Evolutionary conservation across 2,888 invertebrate species (phyloP).

Genomic region (Lasioglossum malachurum): DNA sequence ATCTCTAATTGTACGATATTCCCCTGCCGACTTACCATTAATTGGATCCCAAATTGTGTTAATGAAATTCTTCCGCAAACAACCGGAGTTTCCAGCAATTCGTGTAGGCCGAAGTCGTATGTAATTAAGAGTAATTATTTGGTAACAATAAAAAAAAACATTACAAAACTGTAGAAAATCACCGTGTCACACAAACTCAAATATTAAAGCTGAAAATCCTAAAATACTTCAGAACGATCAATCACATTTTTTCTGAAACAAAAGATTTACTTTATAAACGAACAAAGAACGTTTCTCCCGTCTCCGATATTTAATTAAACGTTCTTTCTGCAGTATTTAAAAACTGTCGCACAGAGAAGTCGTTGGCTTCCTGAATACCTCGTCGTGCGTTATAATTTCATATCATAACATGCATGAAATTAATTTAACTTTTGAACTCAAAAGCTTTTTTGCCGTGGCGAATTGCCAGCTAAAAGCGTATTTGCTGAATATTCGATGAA

Average conservation of each 20-base stretch:
- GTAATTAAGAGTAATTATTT: background rate
- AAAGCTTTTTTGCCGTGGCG: background rate
- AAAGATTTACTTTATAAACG: background rate
- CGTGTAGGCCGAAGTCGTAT: background rate
- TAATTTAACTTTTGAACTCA: background rate
- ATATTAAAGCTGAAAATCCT: background rate
- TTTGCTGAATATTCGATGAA: background rate
- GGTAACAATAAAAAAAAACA: background rate
- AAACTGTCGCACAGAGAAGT: background rate
- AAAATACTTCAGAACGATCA: background rate
- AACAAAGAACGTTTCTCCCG: background rate
- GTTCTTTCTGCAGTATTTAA: background rate
- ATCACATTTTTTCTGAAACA: background rate
- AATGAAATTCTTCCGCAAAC: conserved; percentile 50
- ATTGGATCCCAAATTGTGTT: conserved; percentile 46
- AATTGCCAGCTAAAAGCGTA: background rate
- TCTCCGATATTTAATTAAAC: background rate
- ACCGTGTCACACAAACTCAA: background rate
- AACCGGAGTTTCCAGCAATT: conserved; percentile 7
- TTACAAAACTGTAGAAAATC: too few relatives aligned
- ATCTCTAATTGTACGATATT: conserved; percentile 54
- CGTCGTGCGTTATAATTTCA: background rate
- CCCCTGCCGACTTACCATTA: conserved; percentile 35
- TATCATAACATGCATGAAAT: background rate
- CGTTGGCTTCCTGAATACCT: background rate